Base-by-base conservation (phyloP, 1,140 invertebrate genomes). In the Epicauta chinensis region DNA sequence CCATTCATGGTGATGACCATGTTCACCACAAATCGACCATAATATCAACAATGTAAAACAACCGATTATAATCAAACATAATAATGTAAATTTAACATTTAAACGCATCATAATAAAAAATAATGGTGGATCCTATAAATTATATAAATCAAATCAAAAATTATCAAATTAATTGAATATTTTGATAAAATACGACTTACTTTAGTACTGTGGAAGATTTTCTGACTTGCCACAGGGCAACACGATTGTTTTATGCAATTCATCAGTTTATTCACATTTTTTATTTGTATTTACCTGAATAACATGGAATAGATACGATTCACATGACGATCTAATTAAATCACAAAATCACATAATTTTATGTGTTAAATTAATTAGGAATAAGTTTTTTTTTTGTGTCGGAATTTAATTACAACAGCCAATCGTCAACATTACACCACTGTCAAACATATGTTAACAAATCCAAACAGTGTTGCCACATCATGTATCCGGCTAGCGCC, bases 51-150 rank as follows among this genome's bases (percentile, higher is more conserved):
- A 75, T 15, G 77, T 73, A 30, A 76, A 62, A 41, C 75, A 64
- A 2, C 75, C 72, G 2, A 71, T 64, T 32, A 73, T 57, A 36
- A 71, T 72, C 15, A 79, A 62, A 49, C 74, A 63, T 39, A 77
- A 54, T 35, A 80, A 57, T 10, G 74, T 67, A 16, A 75, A 66
- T 69, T 79, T 81, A 29, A 79, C 62, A 63, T 80, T 80, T 9
- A 81, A 61, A 34, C 78, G 71, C 75, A 80, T 75, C 69, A 73
- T 77, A 37, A 76, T 66, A 55, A 77, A 72, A 56, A 75, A 73
- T 55, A 70, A 56, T 16, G 68, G 68, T 30, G 65, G 64, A 34
- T 63, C 62, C 68, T 70, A 42, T 38, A 69, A 69, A 15, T n/a
- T n/a, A n/a, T n/a, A n/a, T n/a, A n/a, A n/a, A n/a, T n/a, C n/a